Percentiles rank a stretch among this genome's conserved stretches.
These are phyloP conservation scores for Aspidiotus rigidus DNA, from an alignment of 2,888 invertebrate genomes.

Conservation along the genomic window DNA sequence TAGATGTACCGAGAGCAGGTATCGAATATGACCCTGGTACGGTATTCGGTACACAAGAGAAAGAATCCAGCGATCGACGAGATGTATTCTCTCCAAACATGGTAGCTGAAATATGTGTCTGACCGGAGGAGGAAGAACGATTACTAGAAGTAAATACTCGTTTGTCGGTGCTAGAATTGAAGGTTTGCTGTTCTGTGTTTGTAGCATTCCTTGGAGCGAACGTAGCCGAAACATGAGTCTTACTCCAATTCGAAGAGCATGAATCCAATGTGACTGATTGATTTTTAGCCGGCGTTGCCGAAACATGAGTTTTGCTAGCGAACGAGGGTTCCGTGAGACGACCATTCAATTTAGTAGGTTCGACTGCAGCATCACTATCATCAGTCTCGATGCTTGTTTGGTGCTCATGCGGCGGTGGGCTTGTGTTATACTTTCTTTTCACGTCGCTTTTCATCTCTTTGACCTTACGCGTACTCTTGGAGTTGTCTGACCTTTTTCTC, in stretches of 20 bases:
- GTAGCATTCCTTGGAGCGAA: neutral
- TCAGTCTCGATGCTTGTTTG: neutral
- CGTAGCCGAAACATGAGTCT: neutral
- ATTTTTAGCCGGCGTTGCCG: neutral
- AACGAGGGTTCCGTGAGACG: neutral
- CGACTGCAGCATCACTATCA: neutral
- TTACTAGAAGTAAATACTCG: neutral
- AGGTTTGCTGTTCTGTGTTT: neutral
- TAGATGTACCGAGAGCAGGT: neutral
- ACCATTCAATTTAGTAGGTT: neutral
- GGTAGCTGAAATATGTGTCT: neutral
- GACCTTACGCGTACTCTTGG: neutral
- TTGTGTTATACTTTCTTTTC: neutral
- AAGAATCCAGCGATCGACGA: neutral
- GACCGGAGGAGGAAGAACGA: neutral
- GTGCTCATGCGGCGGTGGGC: neutral
- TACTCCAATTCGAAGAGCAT: neutral
- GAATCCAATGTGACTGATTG: neutral
- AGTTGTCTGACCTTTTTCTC: conserved; percentile 10
- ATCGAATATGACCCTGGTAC: neutral
- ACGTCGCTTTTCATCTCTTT: neutral
- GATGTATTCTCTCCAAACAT: too few species aligned
- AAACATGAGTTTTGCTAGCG: neutral
- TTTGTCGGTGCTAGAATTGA: neutral
- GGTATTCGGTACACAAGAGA: neutral